Conservation (phyloP, 2,797 vertebrate species). For the Danionella dracula region DNA sequence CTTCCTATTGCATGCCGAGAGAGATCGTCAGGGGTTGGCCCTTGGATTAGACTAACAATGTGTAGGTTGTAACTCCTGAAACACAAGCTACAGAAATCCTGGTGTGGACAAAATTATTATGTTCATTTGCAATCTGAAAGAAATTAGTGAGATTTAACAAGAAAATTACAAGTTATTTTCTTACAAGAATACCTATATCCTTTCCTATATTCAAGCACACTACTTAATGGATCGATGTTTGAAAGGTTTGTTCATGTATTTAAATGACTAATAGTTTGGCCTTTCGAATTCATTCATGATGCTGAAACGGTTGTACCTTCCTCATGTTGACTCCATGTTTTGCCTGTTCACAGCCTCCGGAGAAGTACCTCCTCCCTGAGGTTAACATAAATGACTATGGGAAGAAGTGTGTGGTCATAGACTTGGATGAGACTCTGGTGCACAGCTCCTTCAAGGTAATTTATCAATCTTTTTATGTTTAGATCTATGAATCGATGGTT, state of each 20-base stretch:
- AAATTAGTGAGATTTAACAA: too few relatives aligned
- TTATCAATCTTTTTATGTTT: background rate
- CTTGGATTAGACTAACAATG: too few relatives aligned
- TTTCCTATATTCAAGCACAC: too few relatives aligned
- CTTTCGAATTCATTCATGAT: slow-evolving; percentile 52
- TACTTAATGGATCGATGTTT: background rate
- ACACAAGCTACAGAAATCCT: too few relatives aligned
- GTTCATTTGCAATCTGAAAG: too few relatives aligned
- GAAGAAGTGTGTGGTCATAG: slow-evolving; percentile 97
- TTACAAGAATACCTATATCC: too few relatives aligned
- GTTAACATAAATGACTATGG: slow-evolving; percentile 91
- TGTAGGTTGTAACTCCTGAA: too few relatives aligned
- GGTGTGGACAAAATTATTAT: too few relatives aligned
- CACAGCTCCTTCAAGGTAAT: slow-evolving; percentile 99
- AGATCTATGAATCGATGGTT: background rate
- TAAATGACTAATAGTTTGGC: background rate
- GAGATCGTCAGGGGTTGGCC: too few relatives aligned
- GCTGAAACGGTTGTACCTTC: background rate
- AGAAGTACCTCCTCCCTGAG: slow-evolving; percentile 97
- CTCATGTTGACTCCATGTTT: slow-evolving; percentile 25
- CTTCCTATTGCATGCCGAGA: too few relatives aligned
- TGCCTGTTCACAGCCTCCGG: slow-evolving; percentile 76
- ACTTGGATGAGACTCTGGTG: slow-evolving; percentile 95
- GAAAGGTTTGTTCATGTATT: background rate
- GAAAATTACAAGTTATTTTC: too few relatives aligned